Base-by-base conservation (phyloP, 1,140 invertebrate species). In the Euglossa dilemma region DNA sequence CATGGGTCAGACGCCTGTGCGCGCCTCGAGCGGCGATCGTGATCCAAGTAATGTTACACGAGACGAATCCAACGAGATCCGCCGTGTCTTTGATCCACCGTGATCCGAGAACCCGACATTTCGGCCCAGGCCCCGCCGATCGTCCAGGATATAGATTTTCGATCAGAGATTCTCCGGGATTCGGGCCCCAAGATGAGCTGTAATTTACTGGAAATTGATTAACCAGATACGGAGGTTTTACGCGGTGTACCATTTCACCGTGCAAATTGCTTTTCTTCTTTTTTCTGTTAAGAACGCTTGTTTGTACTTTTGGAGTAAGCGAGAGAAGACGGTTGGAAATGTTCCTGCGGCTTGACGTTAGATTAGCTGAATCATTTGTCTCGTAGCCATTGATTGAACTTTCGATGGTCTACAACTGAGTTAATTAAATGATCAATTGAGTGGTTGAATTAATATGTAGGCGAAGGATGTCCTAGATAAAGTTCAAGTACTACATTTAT, bases 1-100 rank as follows among this genome's bases (percentile, higher is more conserved):
- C 91, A 89, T 88, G 91, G 93, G 93, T 93, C 93, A 93, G 92
- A 93, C 86, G 86, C 92, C 91, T 92, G 90, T 91, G 90, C 91
- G 89, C 85, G 91, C 93, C 91, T 92, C 87, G 83, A 91, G 91
- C 90, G 69, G 76, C 85, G 85, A 92, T 92, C 90, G 81, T 76
- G 87, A 85, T 79, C 81, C 36, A 83, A 88, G 78, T 67, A 71
- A 88, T 90, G 93, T 93, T 93, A 93, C 92, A 91, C 90, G 93
- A 93, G 20, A 72, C 90, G 80, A 80, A 87, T 70, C 8, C 52
- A 4, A 54, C 43, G 8, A 18, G 20, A 45, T 57, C n/a, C 6
- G 20, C 11, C 16, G 16, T 45, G 12, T 57, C 23, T 45, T 67
- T 20, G 23, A n/a, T 36, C 20, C 50, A 14, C 50, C 11, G 23